Evolutionary conservation across 2,888 invertebrate genomes (phyloP), one percentile per base, ranked within the genome.

Genomic region (Linnaemya vulpina): DNA sequence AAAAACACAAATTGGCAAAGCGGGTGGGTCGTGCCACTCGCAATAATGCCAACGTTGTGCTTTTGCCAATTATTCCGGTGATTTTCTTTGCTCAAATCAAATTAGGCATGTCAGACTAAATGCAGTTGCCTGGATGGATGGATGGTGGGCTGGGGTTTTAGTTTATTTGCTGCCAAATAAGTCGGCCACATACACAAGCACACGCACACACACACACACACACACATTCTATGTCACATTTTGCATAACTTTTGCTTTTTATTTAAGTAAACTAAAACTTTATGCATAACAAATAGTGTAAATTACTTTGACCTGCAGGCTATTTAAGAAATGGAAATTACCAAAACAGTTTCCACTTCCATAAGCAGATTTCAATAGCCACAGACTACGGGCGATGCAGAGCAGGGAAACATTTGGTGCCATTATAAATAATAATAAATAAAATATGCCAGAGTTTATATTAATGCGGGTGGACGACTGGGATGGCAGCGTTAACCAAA

Each of bases 1-100:
- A 13, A 17, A 63, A 74, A 74, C n/a, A 51, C 30, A 80, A 74
- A 75, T 83, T 83, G 79, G 73, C 68, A 78, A 68, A 77, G 71
- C 71, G 83, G 65, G 63, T 83, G 73, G 77, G 77, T 83, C 35
- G 67, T 63, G 70, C 30, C 58, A 63, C 55, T 63, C 62, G 46
- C 65, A 71, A 73, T 80, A 73, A 46, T 80, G 80, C 80, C 80
- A 80, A 73, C 17, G 58, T 70, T 43, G 80, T 67, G 65, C 17
- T 80, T 79, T 62, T 80, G 58, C 55, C 71, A 58, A 38, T 49
- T 35, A 38, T 38, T 22, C 10, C 35, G 53, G 51, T 75, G 53
- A 25, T 65, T 75, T 63, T 46, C n/a, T 7, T 46, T 55, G 2
- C 43, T 30, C 15, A 10, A 46, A 55, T 46, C 10, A 11, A 65